phyloP scores from a whole-genome alignment of 1,140 invertebrate species.

The Neodiprion pinetum region DNA sequence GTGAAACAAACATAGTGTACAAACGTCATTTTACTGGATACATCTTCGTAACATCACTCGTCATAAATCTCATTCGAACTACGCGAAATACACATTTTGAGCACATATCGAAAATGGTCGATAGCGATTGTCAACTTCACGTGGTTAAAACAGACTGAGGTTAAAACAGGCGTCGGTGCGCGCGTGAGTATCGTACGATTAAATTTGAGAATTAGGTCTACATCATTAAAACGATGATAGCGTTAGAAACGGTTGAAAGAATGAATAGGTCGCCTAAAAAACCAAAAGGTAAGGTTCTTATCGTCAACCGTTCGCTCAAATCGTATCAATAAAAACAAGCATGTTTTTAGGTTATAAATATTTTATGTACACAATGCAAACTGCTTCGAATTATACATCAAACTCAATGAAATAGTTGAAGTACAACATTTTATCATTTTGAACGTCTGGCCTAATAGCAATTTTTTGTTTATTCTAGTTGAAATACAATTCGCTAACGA shows the following conservation, averaged over 20 bases:
- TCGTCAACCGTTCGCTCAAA: not conserved
- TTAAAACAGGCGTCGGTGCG: too few relatives aligned
- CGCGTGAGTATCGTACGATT: too few relatives aligned
- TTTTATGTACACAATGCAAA: not conserved
- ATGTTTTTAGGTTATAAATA: not conserved
- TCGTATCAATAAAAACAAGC: not conserved
- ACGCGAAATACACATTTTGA: too few relatives aligned
- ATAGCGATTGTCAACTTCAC: not conserved
- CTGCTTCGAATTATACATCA: not conserved
- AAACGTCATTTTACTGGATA: too few relatives aligned
- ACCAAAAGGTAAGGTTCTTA: not conserved
- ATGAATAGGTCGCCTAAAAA: constrained; percentile 9
- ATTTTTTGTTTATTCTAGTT: not conserved
- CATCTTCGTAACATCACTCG: too few relatives aligned
- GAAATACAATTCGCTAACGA: not conserved
- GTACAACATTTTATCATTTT: not conserved
- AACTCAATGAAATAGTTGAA: not conserved
- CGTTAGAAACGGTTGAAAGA: not conserved
- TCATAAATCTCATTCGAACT: too few relatives aligned
- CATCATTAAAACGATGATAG: not conserved
- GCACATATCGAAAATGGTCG: too few relatives aligned
- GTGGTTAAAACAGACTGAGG: not conserved
- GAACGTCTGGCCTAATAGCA: not conserved
- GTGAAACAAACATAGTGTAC: too few relatives aligned
- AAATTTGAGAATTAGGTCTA: too few relatives aligned